Percentiles rank a stretch among this genome's conserved stretches.
These are phyloP conservation scores for Drosophila rufa DNA, from an alignment of 1,140 invertebrate genomes.

Conservation along the genomic window DNA sequence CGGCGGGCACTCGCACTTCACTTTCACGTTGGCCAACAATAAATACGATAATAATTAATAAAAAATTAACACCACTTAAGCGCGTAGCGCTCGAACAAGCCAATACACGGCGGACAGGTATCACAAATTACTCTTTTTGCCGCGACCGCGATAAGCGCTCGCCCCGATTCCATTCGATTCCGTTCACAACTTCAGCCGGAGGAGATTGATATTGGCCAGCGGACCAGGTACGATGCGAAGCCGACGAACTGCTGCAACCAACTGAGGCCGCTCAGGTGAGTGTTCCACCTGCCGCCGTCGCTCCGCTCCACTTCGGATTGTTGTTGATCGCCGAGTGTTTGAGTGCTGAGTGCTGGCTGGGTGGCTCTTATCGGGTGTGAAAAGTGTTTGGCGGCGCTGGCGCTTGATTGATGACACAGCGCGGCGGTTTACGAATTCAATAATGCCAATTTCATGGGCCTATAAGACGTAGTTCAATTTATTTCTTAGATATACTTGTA, in stretches of 20 bases:
- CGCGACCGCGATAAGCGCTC: slow-evolving; percentile 63
- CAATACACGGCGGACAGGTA: slow-evolving; percentile 79
- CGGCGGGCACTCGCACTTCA: slow-evolving; percentile 49
- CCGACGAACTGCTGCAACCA: slow-evolving; percentile 56
- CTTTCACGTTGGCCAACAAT: slow-evolving; percentile 67
- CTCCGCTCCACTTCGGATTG: slow-evolving; percentile 38
- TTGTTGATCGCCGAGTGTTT: slow-evolving; percentile 35
- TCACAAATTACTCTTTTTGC: slow-evolving; percentile 80
- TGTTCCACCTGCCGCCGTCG: slow-evolving; percentile 30
- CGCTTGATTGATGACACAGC: slow-evolving; percentile 33
- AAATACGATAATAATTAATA: slow-evolving; percentile 83
- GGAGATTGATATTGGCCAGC: slow-evolving; percentile 1
- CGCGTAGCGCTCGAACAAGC: slow-evolving; percentile 63
- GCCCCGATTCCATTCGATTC: slow-evolving; percentile 45
- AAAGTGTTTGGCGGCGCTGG: slow-evolving; percentile 22
- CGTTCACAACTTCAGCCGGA: slow-evolving; percentile 1
- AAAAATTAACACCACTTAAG: slow-evolving; percentile 83
- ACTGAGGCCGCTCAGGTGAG: slow-evolving; percentile 46
- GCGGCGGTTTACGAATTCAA: no score
- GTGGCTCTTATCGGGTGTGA: slow-evolving; percentile 36
- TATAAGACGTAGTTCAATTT: no score
- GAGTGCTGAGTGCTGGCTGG: slow-evolving; percentile 18
- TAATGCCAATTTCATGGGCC: no score
- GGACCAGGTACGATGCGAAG: slow-evolving; percentile 15
- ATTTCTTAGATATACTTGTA: background rate